Evolutionary conservation across 2,888 invertebrate species (phyloP), one percentile per base, ranked within the genome.

Genomic region (Heliconius charithonia): DNA sequence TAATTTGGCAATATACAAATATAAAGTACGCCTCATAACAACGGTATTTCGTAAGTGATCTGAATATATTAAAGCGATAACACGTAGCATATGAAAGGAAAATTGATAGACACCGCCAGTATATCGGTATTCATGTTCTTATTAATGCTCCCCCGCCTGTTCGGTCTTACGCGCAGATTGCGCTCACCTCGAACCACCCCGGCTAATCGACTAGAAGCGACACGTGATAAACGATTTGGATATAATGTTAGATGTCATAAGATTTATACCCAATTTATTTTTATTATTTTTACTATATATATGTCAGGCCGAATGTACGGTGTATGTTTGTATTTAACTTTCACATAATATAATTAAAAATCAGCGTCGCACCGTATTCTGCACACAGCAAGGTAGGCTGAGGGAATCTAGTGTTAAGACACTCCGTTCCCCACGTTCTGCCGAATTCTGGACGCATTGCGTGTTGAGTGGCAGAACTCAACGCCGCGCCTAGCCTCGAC

Each of bases 191-290:
- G 83, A 81, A 81, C 87, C 85, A 84, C 86, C 88, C 86, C 84
- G 86, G 89, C 90, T 90, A 92, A 93, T 93, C 90, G 90, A 90
- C 89, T 88, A 90, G 90, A 93, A 93, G 88, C 92, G 91, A 92
- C 91, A 91, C 87, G 86, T 89, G 89, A 91, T 91, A 88, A 89
- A 90, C 90, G 89, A 89, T 88, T 89, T 87, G 88, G 87, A 85
- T 85, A 69, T 73, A 37, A 70, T 69, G 74, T 32, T 32, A 59
- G 63, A 62, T 65, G 22, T 51, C 51, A 29, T 32, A 75, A 63
- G n/a, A 66, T 67, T 32, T 32, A 56, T 32, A 1, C 37, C 32
- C 16, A 19, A 22, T 59, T 32, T 72, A 27, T 63, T 63, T 63
- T 63, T 63, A 63, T 27, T 63, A 63, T n/a, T n/a, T n/a, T 59